Evolutionary conservation across 2,797 vertebrate genomes (phyloP).

Genomic region (Crocodylus rhombifer): DNA sequence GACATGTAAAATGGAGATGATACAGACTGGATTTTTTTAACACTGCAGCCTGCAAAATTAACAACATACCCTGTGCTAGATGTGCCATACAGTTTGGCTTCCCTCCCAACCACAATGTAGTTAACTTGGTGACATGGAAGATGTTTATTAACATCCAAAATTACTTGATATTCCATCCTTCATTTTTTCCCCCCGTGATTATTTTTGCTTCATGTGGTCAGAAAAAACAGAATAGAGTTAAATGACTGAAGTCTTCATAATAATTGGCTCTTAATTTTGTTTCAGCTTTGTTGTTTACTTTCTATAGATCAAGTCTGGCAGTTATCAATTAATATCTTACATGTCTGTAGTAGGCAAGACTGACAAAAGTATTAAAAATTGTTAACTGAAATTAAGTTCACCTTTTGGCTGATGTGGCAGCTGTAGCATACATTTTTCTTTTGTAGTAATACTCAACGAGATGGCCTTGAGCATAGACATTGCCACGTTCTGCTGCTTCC

Average conservation of each 20-base stretch:
- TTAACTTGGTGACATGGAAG: neutral
- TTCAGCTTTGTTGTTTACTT: neutral
- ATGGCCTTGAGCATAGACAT: constrained; percentile 84
- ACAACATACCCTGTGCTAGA: no score
- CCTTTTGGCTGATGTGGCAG: constrained; percentile 81
- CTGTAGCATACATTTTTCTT: constrained; percentile 83
- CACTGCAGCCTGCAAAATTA: neutral
- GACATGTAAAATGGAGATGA: neutral
- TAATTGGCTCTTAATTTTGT: neutral
- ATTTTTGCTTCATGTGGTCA: neutral
- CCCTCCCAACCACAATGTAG: neutral
- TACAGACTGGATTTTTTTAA: neutral
- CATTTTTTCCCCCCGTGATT: neutral
- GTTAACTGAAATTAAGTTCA: constrained; percentile 53
- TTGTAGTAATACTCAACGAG: constrained; percentile 85
- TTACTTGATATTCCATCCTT: neutral
- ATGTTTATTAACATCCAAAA: neutral
- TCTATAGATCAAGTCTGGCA: neutral
- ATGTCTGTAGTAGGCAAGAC: neutral
- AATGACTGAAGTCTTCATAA: neutral
- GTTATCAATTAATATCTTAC: neutral
- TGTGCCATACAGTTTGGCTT: neutral
- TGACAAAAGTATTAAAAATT: neutral
- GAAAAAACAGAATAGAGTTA: neutral
- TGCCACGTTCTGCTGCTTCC: constrained; percentile 83